phyloP scores from a whole-genome alignment of 2,888 invertebrate genomes.

The Barypeithes pellucidus region DNA sequence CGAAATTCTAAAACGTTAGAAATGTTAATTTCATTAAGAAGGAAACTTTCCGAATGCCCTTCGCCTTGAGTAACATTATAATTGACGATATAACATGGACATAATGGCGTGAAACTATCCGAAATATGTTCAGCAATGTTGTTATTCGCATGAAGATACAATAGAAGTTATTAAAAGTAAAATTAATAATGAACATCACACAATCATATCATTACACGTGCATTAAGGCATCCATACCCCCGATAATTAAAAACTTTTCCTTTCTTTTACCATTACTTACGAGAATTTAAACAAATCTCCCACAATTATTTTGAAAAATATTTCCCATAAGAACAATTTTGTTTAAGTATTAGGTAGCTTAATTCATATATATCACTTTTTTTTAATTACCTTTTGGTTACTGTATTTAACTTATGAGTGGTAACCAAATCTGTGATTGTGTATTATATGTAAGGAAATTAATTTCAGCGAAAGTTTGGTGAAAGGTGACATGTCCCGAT shows the following conservation, averaged over 20 bases:
- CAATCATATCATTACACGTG: conserved; percentile 1
- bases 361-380: not conserved
- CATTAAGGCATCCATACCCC: not conserved
- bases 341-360: not conserved
- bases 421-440: not conserved
- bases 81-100: too few species aligned
- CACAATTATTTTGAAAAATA: conserved; percentile 5
- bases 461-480: not conserved
- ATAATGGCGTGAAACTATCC: too few species aligned
- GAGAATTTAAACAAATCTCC: conserved; percentile 1
- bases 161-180: not conserved
- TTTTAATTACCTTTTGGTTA: conserved; percentile 2
- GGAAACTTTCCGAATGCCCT: too few species aligned
- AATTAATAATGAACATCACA: conserved; percentile 4
- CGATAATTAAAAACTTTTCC: conserved; percentile 14
- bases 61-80: too few species aligned
- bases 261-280: conserved; percentile 10
- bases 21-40: too few species aligned
- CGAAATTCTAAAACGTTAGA: too few species aligned
- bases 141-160: not conserved
- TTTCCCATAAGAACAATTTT: conserved; percentile 8
- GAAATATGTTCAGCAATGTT: too few species aligned
- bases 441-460: too few species aligned
- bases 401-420: not conserved
- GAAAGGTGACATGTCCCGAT: not conserved